Percentiles rank a stretch among this genome's conserved stretches.
phyloP scores from a whole-genome alignment of 2,797 vertebrate genomes.

The Sciurus vulgaris region DNA sequence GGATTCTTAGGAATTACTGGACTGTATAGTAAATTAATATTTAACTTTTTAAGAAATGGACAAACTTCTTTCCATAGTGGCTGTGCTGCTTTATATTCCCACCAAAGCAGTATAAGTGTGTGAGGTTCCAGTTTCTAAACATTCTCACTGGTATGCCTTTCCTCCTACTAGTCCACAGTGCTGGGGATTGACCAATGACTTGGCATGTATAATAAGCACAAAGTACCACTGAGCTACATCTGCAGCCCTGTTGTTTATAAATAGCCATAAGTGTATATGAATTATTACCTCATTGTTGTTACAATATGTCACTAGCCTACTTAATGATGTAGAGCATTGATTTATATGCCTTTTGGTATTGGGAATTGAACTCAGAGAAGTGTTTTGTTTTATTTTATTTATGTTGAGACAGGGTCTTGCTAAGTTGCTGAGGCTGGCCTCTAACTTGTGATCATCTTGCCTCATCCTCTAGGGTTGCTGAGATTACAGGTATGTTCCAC shows the following conservation, averaged over 20 bases:
- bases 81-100: neutral
- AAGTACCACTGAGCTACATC: neutral
- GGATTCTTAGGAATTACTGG: constrained; percentile 11
- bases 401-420: no score
- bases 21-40: neutral
- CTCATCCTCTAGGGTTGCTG: no score
- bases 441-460: no score
- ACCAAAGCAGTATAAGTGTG: neutral
- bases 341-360: neutral
- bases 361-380: no score
- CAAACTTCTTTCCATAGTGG: neutral
- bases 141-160: neutral
- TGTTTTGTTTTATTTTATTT: no score
- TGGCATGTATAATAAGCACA: neutral
- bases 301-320: neutral
- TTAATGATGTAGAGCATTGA: neutral
- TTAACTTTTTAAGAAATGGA: constrained; percentile 10
- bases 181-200: neutral
- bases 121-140: neutral
- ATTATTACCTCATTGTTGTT: neutral
- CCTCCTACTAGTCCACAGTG: no score
- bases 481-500: no score
- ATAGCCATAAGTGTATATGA: neutral
- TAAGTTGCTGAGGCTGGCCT: no score
- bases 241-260: neutral